A percentile compares a stretch with the other conserved stretches of the same genome.
Evolutionary conservation across 2,888 invertebrate species (phyloP).

Genomic region (Drosophila eohydei): DNA sequence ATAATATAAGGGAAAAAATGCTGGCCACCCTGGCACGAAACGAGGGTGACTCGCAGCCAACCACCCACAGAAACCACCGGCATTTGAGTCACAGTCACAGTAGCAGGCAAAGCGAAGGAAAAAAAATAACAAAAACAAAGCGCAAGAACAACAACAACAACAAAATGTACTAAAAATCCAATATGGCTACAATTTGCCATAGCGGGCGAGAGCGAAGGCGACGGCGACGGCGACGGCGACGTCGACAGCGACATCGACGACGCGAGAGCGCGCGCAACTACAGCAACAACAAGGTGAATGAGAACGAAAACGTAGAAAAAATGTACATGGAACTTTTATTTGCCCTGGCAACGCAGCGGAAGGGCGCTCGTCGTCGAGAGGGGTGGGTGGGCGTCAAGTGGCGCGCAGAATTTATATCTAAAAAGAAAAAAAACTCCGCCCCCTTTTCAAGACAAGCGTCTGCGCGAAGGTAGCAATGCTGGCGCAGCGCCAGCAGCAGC

Average conservation of each 20-base stretch:
- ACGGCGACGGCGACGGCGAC: not conserved
- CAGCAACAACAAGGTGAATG: constrained; percentile 24
- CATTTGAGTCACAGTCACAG: constrained; percentile 68
- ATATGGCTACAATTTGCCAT: constrained; percentile 80
- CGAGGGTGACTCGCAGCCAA: constrained; percentile 52
- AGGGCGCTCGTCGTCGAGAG: constrained; percentile 49
- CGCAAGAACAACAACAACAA: constrained; percentile 52
- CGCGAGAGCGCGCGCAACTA: constrained; percentile 52
- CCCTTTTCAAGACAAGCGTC: constrained; percentile 83
- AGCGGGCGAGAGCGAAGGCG: constrained; percentile 56
- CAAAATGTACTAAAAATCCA: constrained; percentile 76
- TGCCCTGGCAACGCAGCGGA: constrained; percentile 47
- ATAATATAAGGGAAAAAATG: constrained; percentile 58
- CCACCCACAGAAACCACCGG: constrained; percentile 75
- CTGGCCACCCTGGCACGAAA: constrained; percentile 68
- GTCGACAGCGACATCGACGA: constrained; percentile 34
- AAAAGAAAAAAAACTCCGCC: constrained; percentile 83
- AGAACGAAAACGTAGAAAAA: constrained; percentile 40
- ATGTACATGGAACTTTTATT: constrained; percentile 71
- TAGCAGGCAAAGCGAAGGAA: constrained; percentile 21
- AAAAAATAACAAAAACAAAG: constrained; percentile 35
- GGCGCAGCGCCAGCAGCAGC: constrained; percentile 59
- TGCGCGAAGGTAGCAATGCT: constrained; percentile 77
- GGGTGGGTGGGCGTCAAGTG: constrained; percentile 51
- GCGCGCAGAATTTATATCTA: constrained; percentile 55